These are phyloP conservation scores for Brachylomia viminalis DNA, from an alignment of 2,888 invertebrate genomes.

Conservation along the genomic window DNA sequence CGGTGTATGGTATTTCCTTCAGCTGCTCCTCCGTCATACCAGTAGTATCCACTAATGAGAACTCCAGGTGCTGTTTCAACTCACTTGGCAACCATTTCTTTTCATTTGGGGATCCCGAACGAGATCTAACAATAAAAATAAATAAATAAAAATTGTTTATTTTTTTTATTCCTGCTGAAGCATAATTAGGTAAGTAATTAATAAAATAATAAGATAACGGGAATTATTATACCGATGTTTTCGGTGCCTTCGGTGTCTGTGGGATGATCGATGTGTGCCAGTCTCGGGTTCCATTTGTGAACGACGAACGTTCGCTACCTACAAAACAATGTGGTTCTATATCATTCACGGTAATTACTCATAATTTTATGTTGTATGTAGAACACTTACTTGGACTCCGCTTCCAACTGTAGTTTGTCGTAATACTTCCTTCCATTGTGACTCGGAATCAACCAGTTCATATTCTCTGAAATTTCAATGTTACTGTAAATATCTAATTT, in stretches of 20 bases:
- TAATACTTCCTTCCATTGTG: conserved; percentile 97
- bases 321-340: conserved; percentile 63
- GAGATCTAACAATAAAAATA: conserved; percentile 77
- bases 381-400: conserved; percentile 85
- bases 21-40: conserved; percentile 97
- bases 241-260: conserved; percentile 90
- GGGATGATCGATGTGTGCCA: conserved; percentile 90
- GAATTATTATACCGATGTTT: conserved; percentile 89
- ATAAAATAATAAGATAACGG: conserved; percentile 15
- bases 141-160: too few species aligned
- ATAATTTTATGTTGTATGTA: conserved; percentile 13
- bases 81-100: conserved; percentile 94
- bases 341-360: conserved; percentile 10
- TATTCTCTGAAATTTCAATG: conserved; percentile 83
- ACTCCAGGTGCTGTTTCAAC: conserved; percentile 96
- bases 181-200: conserved; percentile 4
- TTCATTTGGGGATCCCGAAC: conserved; percentile 93
- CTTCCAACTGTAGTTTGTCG: conserved; percentile 91
- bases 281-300: conserved; percentile 87
- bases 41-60: conserved; percentile 96
- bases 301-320: conserved; percentile 93
- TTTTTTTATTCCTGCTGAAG: neutral
- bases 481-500: neutral
- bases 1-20: conserved; percentile 96
- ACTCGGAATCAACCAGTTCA: conserved; percentile 96